Base-by-base conservation (phyloP, 2,888 invertebrate genomes). In the Euspilapteryx auroguttella region DNA sequence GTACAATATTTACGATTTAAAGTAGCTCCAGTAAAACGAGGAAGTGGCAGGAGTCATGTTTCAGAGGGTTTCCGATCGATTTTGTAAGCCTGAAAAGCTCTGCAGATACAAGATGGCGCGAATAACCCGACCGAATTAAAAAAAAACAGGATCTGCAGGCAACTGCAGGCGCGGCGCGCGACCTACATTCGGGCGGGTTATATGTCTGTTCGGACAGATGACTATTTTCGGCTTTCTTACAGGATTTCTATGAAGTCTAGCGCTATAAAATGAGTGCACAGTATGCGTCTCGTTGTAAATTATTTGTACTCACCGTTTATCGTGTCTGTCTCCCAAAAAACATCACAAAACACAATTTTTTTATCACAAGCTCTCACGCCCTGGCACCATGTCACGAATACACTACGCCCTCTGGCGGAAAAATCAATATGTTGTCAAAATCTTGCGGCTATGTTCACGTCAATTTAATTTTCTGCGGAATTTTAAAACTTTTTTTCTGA, bases 311-410 rank as follows among this genome's bases (percentile, higher is more conserved):
- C 40, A 75, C 73, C 61, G 57, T 62, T 68, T 62, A 51, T 45
- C 38, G 49, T 44, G 53, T 62, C 54, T 57, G 64, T 55, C 52
- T 52, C 47, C 45, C 53, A 49, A 58, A 53, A 48, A 61, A 57
- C 56, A 66, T 55, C 71, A 73, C 71, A 65, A 71, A 69, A 68
- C 71, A 73, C 69, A 51, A 43, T 50, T 49, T 55, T 61, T 58
- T 68, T 61, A 57, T 57, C 69, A 69, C 73, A 64, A 68, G 65
- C 73, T 73, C 71, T 69, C 62, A 68, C 68, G 75, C 76, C 76
- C 75, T 73, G 63, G 61, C 63, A 63, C 62, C 69, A 71, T 68
- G 73, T 71, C 68, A 73, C 71, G 69, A 57, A 59, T 55, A 63
- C 55, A 64, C 66, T 68, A 63, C 73, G 71, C 66, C 71, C 62